Evolutionary conservation across 1,140 invertebrate genomes (phyloP).

Genomic region (Steinernema feltiae): DNA sequence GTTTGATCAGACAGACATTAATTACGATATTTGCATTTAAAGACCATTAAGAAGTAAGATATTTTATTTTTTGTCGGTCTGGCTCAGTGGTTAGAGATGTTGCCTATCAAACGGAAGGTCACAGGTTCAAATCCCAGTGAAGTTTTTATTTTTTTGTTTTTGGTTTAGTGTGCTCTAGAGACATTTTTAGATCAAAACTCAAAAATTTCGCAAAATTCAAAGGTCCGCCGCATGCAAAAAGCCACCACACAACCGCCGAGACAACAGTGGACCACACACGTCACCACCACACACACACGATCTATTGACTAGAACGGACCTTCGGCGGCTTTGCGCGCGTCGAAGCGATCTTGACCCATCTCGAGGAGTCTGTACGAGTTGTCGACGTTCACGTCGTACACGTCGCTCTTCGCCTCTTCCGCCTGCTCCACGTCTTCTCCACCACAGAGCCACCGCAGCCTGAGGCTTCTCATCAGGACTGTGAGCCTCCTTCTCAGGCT

Average conservation of each 20-base stretch:
- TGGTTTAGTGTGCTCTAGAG: no score
- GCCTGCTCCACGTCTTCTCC: background rate
- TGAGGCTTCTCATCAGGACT: background rate
- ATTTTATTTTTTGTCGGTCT: no score
- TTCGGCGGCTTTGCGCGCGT: slow-evolving; percentile 14
- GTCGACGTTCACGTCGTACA: slow-evolving; percentile 8
- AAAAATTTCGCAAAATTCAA: background rate
- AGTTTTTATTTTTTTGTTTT: no score
- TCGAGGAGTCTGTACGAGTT: background rate
- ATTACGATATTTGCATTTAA: no score
- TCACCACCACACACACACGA: background rate
- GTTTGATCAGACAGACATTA: no score
- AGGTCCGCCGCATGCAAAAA: background rate
- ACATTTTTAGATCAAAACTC: background rate
- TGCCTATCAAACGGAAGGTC: no score
- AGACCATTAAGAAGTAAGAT: no score
- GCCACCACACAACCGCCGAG: background rate
- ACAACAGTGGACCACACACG: background rate
- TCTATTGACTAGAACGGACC: background rate
- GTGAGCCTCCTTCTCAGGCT: background rate
- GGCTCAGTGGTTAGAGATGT: no score
- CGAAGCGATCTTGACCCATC: slow-evolving; percentile 2
- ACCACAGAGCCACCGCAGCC: background rate
- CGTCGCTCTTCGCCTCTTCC: slow-evolving; percentile 7
- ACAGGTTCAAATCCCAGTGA: no score